Conservation (phyloP, 2,797 vertebrate genomes). For the Bradypodion pumilum region DNA sequence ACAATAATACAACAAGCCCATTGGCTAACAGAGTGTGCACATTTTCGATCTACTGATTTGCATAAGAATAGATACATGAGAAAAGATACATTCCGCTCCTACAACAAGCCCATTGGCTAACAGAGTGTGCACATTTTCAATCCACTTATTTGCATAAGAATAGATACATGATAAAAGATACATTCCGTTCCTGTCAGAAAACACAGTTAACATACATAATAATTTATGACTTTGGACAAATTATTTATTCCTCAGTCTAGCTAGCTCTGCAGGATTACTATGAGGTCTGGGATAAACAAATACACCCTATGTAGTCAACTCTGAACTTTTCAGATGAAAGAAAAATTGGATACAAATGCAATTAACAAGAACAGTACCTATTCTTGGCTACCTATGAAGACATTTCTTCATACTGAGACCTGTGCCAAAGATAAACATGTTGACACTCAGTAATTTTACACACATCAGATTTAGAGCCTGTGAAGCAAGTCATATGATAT, state of each 20-base stretch:
- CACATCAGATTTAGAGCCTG: background rate
- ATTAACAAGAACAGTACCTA: background rate
- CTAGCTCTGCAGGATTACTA: background rate
- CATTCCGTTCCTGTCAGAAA: too few species aligned
- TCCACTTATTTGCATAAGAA: too few species aligned
- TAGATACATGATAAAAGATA: too few species aligned
- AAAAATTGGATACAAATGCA: background rate
- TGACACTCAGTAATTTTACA: background rate
- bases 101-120: too few species aligned
- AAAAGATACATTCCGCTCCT: too few species aligned
- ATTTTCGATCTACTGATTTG: too few species aligned
- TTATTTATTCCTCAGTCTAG: background rate
- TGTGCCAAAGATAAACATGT: background rate
- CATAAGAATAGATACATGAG: too few species aligned
- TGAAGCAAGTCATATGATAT: background rate
- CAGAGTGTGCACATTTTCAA: too few species aligned
- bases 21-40: too few species aligned
- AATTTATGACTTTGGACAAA: background rate
- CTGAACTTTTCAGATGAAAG: background rate
- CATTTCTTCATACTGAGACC: background rate
- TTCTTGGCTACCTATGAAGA: background rate
- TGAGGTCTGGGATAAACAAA: background rate
- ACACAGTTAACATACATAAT: too few species aligned
- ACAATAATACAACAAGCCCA: too few species aligned
- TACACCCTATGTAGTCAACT: background rate